phyloP scores from a whole-genome alignment of 2,797 vertebrate genomes.

The Lagodon rhomboides region DNA sequence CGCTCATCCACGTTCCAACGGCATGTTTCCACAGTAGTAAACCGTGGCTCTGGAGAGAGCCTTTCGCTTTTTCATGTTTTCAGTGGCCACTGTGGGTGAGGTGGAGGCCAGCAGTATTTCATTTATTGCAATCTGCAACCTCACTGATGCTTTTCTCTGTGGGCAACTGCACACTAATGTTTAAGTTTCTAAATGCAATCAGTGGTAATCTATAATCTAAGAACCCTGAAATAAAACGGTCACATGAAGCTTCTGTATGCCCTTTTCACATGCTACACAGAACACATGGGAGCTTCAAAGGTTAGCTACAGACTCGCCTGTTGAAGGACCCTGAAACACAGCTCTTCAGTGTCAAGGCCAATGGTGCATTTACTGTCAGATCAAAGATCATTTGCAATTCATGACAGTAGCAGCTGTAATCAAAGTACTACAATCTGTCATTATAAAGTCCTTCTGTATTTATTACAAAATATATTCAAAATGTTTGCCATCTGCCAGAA shows the following conservation, averaged over 20 bases:
- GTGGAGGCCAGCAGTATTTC: no score
- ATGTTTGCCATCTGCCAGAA: slow-evolving; percentile 30
- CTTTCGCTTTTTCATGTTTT: no score
- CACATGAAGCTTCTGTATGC: neutral
- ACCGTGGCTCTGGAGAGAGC: no score
- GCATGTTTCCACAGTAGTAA: no score
- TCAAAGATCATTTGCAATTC: neutral
- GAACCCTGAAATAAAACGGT: no score
- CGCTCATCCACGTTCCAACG: no score
- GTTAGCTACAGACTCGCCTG: neutral
- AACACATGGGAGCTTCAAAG: neutral
- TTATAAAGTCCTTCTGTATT: slow-evolving; percentile 40
- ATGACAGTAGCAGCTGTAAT: neutral
- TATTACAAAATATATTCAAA: slow-evolving; percentile 76
- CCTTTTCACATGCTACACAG: neutral
- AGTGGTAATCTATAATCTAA: no score
- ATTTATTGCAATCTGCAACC: no score
- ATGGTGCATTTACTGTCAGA: neutral
- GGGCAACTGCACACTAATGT: no score
- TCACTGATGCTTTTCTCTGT: no score
- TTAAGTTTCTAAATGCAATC: no score
- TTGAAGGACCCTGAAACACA: neutral
- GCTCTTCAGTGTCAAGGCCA: neutral
- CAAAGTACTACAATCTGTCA: slow-evolving; percentile 23
- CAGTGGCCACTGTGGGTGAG: no score